A percentile compares a stretch with the other conserved stretches of the same genome.
Evolutionary conservation across 2,797 vertebrate species (phyloP).

Genomic region (Spatula versicolor): DNA sequence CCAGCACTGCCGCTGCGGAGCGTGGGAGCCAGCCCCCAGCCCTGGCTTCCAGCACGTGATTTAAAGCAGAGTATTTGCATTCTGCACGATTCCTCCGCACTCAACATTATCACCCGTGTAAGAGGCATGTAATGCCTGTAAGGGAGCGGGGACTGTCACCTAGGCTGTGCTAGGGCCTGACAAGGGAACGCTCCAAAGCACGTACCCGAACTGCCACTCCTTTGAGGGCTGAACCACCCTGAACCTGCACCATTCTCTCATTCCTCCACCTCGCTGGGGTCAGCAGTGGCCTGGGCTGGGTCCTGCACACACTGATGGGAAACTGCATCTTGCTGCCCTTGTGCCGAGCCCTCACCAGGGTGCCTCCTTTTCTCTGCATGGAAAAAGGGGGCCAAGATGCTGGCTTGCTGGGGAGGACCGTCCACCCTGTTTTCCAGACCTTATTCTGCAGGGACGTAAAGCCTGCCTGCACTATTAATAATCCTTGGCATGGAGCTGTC

Average conservation of each 20-base stretch:
- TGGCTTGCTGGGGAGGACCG: background rate
- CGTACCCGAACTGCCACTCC: background rate
- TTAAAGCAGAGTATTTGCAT: background rate
- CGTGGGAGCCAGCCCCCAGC: background rate
- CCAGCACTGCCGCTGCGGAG: background rate
- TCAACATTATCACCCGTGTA: background rate
- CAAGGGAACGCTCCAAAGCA: background rate
- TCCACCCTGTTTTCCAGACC: background rate
- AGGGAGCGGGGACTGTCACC: background rate
- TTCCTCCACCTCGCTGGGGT: background rate
- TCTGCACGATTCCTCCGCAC: background rate
- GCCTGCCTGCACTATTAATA: constrained; percentile 47
- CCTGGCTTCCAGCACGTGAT: accelerated
- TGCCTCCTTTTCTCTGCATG: background rate
- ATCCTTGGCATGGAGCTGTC: constrained; percentile 37
- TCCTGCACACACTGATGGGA: background rate
- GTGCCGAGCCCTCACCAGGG: background rate
- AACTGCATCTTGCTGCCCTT: background rate
- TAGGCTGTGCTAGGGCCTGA: background rate
- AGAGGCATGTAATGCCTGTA: background rate
- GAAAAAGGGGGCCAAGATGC: background rate
- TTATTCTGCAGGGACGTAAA: background rate
- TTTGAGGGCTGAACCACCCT: background rate
- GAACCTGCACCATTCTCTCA: background rate
- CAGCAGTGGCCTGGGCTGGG: background rate